phyloP scores from a whole-genome alignment of 2,113 vertebrate species.

The Phaethon lepturus region DNA sequence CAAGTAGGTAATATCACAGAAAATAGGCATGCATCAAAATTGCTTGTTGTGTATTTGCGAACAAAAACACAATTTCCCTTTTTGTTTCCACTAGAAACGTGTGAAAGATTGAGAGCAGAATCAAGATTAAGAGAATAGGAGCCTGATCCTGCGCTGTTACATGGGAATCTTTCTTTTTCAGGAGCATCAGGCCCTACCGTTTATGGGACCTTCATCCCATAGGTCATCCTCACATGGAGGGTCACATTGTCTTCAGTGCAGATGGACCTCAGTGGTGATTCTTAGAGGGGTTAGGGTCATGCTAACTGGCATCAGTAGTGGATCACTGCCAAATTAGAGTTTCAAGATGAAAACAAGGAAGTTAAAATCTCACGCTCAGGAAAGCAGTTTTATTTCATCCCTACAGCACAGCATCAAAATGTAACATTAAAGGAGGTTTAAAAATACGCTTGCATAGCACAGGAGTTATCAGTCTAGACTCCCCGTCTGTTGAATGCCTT shows the following conservation, averaged over 20 bases:
- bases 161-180: not conserved
- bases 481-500: slow-evolving; percentile 38
- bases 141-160: not conserved
- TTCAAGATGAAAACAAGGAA: not conserved
- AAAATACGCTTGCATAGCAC: slow-evolving; percentile 21
- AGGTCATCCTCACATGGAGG: not conserved
- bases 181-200: not conserved
- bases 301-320: not conserved
- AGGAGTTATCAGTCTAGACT: slow-evolving; percentile 22
- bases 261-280: not conserved
- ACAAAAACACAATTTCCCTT: not conserved
- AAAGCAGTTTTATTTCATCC: not conserved
- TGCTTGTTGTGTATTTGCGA: not conserved
- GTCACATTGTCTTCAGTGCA: not conserved
- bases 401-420: not conserved
- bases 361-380: not conserved
- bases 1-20: not conserved
- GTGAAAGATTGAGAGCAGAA: not conserved
- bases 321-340: not conserved
- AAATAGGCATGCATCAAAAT: not conserved
- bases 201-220: not conserved
- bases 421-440: not conserved
- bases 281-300: not conserved
- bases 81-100: not conserved
- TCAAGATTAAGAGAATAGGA: not conserved